Conservation (phyloP, 2,797 vertebrate species). For the Coendou prehensilis region DNA sequence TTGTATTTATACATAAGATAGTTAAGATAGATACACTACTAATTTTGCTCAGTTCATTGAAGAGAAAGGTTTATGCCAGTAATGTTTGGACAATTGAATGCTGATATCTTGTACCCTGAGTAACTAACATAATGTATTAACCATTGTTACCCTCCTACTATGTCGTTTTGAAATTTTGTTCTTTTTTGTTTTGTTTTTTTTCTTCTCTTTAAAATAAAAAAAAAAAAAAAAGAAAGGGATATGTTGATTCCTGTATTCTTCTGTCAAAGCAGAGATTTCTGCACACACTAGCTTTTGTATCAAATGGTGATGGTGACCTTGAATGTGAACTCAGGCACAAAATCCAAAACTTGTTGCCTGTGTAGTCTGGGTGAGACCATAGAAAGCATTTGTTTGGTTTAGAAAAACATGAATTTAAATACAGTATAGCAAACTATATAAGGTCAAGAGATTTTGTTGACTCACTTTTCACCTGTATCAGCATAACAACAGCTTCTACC, state of each 20-base stretch:
- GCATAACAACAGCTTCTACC: conserved; percentile 1
- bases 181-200: too few relatives aligned
- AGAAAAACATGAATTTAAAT: conserved; percentile 61
- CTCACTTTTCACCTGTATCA: not conserved
- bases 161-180: too few relatives aligned
- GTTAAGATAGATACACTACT: too few relatives aligned
- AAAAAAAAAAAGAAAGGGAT: not conserved
- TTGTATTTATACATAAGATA: too few relatives aligned
- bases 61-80: too few relatives aligned
- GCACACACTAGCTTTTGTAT: not conserved
- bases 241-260: not conserved
- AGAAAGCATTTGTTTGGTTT: conserved; percentile 43
- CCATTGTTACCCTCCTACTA: too few relatives aligned
- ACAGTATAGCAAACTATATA: not conserved
- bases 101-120: too few relatives aligned
- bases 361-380: not conserved
- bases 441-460: conserved; percentile 27
- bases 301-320: not conserved
- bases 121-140: too few relatives aligned
- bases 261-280: not conserved
- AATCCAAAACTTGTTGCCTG: not conserved
- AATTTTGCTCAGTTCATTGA: too few relatives aligned
- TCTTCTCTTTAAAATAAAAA: too few relatives aligned
- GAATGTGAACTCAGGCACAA: not conserved
- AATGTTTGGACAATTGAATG: too few relatives aligned